Base-by-base conservation (phyloP, 2,888 invertebrate genomes). In the Margaritifera margaritifera region DNA sequence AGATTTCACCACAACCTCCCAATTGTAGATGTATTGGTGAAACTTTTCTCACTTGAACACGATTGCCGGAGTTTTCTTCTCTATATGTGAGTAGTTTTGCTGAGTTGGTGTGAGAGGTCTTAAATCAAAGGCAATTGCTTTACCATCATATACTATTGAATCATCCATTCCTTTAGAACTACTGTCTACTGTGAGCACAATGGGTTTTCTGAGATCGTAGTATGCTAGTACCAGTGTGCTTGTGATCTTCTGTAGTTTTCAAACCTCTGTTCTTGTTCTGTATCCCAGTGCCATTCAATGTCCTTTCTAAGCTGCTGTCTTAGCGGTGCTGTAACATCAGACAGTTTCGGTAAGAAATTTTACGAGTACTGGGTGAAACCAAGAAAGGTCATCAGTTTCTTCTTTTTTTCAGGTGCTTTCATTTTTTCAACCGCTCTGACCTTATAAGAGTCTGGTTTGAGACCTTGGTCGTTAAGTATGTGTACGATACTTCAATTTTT, bases 161-260 rank as follows among this genome's bases (percentile, higher is more conserved):
- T 78, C 66, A 6, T 78, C 80, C 5, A 81, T 24, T 6, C 80
- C 79, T 64, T 79, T 66, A 19, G 74, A 72, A 27, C 73, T 74
- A 11, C 80, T 78, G 60, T 82, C 81, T 52, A 77, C 75, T 8
- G 66, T 69, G 5, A 76, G 57, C 24, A 60, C 66, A 15, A 73
- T 8, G 18, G 66, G 61, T 55, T 68, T 31, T 31, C 61, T 71
- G 19, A 54, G 58, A 58, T 74, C 63, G 59, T 31, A 73, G 66
- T 74, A 79, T 8, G 69, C 56, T 11, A 81, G 69, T 11, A 72
- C 66, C 50, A 78, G 79, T 4, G 76, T 68, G 19, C 68, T 62
- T 19, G 71, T 64, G 4, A 67, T 69, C 20, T 71, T 56, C 20
- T 64, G 11, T 77, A 63, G 18, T 62, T 68, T 3, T 71, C 3